phyloP scores from a whole-genome alignment of 2,113 vertebrate species.

The Alexandromys fortis region DNA sequence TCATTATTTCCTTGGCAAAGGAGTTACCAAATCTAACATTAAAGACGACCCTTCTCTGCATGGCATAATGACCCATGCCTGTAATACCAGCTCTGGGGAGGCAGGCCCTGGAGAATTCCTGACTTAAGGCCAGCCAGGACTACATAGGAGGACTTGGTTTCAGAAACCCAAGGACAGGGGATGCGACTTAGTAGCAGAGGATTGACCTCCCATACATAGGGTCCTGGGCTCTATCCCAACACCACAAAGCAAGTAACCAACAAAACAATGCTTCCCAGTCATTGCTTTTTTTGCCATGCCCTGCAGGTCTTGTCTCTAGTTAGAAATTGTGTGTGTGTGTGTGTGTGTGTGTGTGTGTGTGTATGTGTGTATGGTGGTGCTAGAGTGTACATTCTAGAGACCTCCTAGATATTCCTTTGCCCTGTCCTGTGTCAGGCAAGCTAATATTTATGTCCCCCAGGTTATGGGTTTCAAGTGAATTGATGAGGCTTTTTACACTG shows the following conservation, averaged over 20 bases:
- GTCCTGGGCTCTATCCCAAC: not conserved
- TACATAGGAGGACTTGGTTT: not conserved
- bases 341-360: not conserved
- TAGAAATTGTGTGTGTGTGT: not conserved
- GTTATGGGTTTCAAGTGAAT: not conserved
- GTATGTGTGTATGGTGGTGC: not conserved
- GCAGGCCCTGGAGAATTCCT: not conserved
- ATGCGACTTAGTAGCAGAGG: not conserved
- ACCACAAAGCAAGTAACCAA: not conserved
- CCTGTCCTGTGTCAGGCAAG: not conserved
- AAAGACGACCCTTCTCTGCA: not conserved
- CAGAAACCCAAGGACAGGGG: not conserved
- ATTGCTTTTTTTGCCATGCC: not conserved
- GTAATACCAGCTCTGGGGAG: not conserved
- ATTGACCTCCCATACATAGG: not conserved
- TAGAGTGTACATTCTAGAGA: not conserved
- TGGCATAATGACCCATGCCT: not conserved
- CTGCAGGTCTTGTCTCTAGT: not conserved
- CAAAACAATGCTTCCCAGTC: not conserved
- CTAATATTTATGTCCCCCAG: not conserved
- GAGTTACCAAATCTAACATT: not conserved
- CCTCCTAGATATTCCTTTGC: accelerated
- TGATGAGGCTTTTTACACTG: not conserved
- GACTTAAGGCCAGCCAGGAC: not conserved
- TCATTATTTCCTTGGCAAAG: not conserved